phyloP scores from a whole-genome alignment of 2,888 invertebrate genomes.

The Calliopum simillimum region DNA sequence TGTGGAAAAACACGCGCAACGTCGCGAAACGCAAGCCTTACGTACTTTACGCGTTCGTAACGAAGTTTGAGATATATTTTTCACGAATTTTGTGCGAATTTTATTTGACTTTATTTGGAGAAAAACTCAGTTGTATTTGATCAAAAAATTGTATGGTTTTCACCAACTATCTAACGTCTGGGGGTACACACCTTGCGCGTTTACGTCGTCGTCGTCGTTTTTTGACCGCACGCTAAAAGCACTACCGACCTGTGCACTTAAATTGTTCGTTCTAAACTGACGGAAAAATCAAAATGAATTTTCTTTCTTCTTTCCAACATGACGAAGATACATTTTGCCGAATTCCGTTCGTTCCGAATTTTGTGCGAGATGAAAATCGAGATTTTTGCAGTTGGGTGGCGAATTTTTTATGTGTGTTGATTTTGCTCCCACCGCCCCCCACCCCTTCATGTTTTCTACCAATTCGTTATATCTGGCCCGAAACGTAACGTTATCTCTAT shows the following conservation, averaged over 20 bases:
- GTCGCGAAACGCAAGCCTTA: too few relatives aligned
- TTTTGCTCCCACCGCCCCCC: too few relatives aligned
- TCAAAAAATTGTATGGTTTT: too few relatives aligned
- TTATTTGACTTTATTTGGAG: too few relatives aligned
- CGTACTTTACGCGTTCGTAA: too few relatives aligned
- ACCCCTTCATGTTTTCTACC: background rate
- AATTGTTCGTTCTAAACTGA: constrained; percentile 66
- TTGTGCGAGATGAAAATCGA: constrained; percentile 28
- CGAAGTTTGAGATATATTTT: too few relatives aligned
- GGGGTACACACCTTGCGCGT: constrained; percentile 44
- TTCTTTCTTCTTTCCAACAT: too few relatives aligned
- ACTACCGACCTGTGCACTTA: constrained; percentile 58
- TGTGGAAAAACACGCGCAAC: too few relatives aligned
- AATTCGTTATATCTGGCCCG: constrained; percentile 19
- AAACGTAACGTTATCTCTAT: constrained; percentile 7
- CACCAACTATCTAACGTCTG: too few relatives aligned
- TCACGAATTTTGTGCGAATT: too few relatives aligned
- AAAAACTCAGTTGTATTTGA: too few relatives aligned
- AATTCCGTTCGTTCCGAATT: constrained; percentile 30
- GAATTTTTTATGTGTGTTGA: background rate
- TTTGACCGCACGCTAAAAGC: constrained; percentile 38
- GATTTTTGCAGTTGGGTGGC: constrained; percentile 9
- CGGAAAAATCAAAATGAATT: constrained; percentile 52
- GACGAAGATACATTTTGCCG: constrained; percentile 31
- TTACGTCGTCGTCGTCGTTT: too few relatives aligned